Percentiles rank a stretch among this genome's conserved stretches.
phyloP scores from a whole-genome alignment of 2,797 vertebrate species.

The Acanthis flammea region DNA sequence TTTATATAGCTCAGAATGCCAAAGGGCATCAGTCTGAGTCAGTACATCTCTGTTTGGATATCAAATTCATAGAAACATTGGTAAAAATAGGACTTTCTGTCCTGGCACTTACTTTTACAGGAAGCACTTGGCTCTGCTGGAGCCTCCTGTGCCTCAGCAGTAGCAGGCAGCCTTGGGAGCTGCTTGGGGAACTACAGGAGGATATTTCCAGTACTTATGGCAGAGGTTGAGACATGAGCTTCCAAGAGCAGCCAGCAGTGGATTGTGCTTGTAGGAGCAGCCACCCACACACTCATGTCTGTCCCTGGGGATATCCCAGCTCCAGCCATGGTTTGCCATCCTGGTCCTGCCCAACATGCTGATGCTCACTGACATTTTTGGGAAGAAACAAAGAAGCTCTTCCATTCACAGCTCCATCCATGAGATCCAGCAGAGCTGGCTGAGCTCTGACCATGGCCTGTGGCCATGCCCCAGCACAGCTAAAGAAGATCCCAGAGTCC shows the following conservation, averaged over 20 bases:
- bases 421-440: neutral
- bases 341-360: fast-evolving
- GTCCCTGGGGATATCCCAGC: neutral
- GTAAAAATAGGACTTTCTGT: neutral
- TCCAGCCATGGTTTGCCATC: neutral
- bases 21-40: neutral
- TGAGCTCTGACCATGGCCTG: neutral
- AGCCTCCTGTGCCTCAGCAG: neutral
- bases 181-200: neutral
- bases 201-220: neutral
- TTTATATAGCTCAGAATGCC: neutral
- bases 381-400: neutral
- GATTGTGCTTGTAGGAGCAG: neutral
- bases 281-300: fast-evolving
- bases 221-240: neutral
- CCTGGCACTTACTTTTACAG: neutral
- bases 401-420: neutral
- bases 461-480: neutral
- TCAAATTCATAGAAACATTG: neutral
- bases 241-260: neutral
- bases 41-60: neutral
- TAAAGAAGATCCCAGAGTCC: neutral
- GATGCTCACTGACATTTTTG: neutral
- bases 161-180: neutral
- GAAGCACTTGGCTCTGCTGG: neutral